Evolutionary conservation across 2,888 invertebrate species (phyloP).

Genomic region (Pristionchus japonicus): DNA sequence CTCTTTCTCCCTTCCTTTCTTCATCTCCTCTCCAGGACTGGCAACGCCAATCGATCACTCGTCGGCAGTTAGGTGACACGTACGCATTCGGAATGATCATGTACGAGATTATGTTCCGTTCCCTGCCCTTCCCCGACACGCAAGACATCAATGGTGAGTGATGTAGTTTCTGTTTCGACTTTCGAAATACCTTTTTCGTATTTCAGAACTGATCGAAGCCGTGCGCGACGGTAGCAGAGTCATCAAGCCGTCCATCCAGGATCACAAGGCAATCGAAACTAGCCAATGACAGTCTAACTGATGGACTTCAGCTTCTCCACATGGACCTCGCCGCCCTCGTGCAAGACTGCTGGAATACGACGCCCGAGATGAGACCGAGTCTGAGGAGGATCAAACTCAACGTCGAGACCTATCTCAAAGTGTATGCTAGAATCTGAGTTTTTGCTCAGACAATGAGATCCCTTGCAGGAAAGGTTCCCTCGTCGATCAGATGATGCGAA

Average conservation of each 20-base stretch:
- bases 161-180: background rate
- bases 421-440: slow-evolving; percentile 48
- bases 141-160: slow-evolving; percentile 62
- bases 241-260: slow-evolving; percentile 67
- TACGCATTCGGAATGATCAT: slow-evolving; percentile 72
- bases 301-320: background rate
- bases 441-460: background rate
- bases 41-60: background rate
- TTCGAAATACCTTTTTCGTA: background rate
- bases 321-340: slow-evolving; percentile 58
- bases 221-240: slow-evolving; percentile 61
- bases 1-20: background rate
- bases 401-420: slow-evolving; percentile 66
- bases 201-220: slow-evolving; percentile 62
- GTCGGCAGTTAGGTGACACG: slow-evolving; percentile 69
- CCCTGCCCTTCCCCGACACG: slow-evolving; percentile 67
- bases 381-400: slow-evolving; percentile 69
- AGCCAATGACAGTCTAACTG: too few relatives aligned
- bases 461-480: slow-evolving; percentile 67
- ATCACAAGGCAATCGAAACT: slow-evolving; percentile 60
- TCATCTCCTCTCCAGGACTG: background rate
- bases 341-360: slow-evolving; percentile 65
- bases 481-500: slow-evolving; percentile 74
- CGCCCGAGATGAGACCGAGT: slow-evolving; percentile 66
- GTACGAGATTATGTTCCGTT: slow-evolving; percentile 71